phyloP scores from a whole-genome alignment of 2,797 vertebrate genomes.

The Tragelaphus eurycerus region DNA sequence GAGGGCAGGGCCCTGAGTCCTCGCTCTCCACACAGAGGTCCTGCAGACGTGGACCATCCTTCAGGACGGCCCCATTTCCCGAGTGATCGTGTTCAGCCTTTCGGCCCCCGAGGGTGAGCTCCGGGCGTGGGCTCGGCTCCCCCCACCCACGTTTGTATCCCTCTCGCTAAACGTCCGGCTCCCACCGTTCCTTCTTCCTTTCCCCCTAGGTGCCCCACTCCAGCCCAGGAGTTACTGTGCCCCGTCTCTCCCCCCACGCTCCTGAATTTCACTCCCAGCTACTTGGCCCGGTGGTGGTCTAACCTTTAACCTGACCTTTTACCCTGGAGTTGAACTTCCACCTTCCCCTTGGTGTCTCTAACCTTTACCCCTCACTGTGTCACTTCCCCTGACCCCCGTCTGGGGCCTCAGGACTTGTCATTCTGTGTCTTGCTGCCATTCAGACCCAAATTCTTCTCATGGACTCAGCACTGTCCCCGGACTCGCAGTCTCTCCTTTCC shows the following conservation, averaged over 20 bases:
- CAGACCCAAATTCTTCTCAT: rapidly evolving
- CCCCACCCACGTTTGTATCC: rapidly evolving
- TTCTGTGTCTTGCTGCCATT: background rate
- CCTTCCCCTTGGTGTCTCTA: background rate
- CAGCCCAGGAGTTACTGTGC: rapidly evolving
- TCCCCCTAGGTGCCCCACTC: rapidly evolving
- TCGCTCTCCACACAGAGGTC: slow-evolving; percentile 79
- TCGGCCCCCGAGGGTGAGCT: slow-evolving; percentile 56
- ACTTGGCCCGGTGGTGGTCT: background rate
- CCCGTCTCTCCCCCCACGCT: too few relatives aligned
- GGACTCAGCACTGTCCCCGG: background rate
- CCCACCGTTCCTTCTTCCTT: too few relatives aligned
- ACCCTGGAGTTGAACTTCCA: too few relatives aligned
- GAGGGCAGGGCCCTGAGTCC: background rate
- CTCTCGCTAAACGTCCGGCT: background rate
- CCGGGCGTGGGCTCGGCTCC: background rate
- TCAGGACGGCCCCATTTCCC: slow-evolving; percentile 92
- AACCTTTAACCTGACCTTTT: background rate
- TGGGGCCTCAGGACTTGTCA: too few relatives aligned
- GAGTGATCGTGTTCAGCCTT: slow-evolving; percentile 87
- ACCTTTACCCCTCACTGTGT: rapidly evolving
- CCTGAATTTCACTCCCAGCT: background rate
- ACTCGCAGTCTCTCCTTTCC: rapidly evolving
- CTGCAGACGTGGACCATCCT: slow-evolving; percentile 90
- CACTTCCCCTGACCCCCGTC: background rate